phyloP scores from a whole-genome alignment of 2,113 vertebrate species.

The Myxocyprinus asiaticus region DNA sequence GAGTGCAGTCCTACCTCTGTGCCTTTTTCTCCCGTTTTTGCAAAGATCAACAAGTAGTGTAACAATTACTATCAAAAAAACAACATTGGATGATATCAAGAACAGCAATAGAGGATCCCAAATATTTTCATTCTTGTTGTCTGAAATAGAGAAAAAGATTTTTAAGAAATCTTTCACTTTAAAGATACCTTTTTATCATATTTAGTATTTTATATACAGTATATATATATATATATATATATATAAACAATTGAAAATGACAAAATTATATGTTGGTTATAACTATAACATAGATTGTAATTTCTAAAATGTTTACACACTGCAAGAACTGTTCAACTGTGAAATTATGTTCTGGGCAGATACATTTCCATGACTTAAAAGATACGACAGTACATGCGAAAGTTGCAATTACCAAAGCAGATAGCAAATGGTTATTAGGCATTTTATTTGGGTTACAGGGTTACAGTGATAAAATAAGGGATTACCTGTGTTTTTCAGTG shows the following conservation, averaged over 20 bases:
- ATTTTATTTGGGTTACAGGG: no score
- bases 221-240: no score
- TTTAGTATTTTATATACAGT: no score
- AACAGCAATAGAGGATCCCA: slow-evolving; percentile 15
- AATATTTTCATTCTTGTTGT: not conserved
- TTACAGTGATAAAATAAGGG: not conserved
- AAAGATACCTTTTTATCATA: no score
- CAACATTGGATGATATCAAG: slow-evolving; percentile 2
- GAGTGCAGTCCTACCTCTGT: not conserved
- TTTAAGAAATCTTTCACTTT: no score
- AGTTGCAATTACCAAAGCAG: not conserved
- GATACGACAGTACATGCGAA: no score
- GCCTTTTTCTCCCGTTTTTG: not conserved
- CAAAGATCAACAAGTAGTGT: not conserved
- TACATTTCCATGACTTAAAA: not conserved
- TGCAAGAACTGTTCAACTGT: no score
- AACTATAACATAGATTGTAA: no score
- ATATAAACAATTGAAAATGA: no score
- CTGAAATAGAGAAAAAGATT: not conserved
- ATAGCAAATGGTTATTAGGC: no score
- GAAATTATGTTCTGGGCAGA: not conserved
- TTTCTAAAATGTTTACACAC: no score
- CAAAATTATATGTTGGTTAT: no score
- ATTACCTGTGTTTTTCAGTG: slow-evolving; percentile 9
- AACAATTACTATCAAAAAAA: slow-evolving; percentile 6